phyloP scores from a whole-genome alignment of 2,797 vertebrate species.

The Otolemur crassicaudatus region DNA sequence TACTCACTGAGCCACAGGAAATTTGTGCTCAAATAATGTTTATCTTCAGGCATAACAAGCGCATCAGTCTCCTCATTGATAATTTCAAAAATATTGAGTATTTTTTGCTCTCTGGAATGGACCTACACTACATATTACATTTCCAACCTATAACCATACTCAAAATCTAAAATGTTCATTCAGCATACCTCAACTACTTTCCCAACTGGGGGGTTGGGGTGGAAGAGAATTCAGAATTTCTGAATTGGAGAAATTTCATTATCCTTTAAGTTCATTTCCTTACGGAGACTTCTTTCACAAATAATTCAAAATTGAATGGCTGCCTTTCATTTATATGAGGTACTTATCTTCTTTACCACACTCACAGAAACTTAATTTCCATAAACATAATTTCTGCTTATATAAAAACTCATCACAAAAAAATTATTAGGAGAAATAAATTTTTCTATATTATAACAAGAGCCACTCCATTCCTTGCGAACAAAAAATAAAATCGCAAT shows the following conservation, averaged over 20 bases:
- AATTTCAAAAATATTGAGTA: constrained; percentile 28
- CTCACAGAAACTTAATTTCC: constrained; percentile 7
- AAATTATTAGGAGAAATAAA: neutral
- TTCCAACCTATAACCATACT: neutral
- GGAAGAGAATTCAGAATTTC: neutral
- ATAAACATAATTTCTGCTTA: constrained; percentile 35
- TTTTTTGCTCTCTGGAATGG: neutral
- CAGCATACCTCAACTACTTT: neutral
- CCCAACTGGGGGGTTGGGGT: too few relatives aligned
- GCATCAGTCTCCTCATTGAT: constrained; percentile 1
- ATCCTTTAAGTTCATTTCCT: constrained; percentile 10
- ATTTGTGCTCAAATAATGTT: constrained; percentile 21
- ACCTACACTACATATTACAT: neutral
- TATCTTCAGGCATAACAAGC: constrained; percentile 11
- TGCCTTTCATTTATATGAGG: constrained; percentile 7
- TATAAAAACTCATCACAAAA: constrained; percentile 55
- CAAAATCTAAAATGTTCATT: constrained; percentile 59
- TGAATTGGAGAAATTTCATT: constrained; percentile 27
- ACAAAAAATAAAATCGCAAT: neutral
- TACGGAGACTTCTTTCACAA: constrained; percentile 33
- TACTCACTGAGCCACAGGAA: neutral
- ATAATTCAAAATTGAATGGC: constrained; percentile 22
- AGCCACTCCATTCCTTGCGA: neutral
- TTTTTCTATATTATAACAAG: constrained; percentile 8
- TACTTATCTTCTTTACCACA: constrained; percentile 1